Evolutionary conservation across 92 coral and sea anemone genomes (phyloP).

Genomic region (Porites divaricata): DNA sequence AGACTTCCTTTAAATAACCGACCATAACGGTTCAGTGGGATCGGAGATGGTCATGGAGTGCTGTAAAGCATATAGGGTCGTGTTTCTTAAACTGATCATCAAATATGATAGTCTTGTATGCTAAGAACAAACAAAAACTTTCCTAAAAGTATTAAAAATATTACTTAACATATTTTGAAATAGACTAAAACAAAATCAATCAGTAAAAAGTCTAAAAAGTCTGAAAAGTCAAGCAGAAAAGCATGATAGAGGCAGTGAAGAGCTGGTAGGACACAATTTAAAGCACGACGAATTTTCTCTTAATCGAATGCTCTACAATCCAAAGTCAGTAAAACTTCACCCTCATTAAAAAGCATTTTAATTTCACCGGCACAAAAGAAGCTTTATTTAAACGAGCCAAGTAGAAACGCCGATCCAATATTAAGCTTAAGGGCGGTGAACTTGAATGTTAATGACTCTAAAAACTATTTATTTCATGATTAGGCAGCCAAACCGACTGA

Average conservation of each 20-base stretch:
- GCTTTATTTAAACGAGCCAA: conserved; percentile 12
- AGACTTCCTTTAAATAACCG: not conserved
- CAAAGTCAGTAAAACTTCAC: no score
- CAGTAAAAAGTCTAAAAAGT: conserved; percentile 7
- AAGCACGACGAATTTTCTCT: not conserved
- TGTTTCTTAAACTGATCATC: conserved; percentile 11
- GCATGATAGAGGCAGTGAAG: conserved; percentile 2
- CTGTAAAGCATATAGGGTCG: conserved; percentile 8
- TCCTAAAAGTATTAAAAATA: not conserved
- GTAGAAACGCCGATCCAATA: not conserved
- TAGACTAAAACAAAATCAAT: conserved; percentile 9
- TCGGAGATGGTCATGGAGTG: conserved; percentile 6
- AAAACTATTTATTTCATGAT: no score
- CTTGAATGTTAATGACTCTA: conserved; percentile 9
- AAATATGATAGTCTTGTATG: conserved; percentile 8
- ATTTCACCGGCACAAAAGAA: not conserved
- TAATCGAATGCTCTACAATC: no score
- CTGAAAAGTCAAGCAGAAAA: conserved; percentile 10
- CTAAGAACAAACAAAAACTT: conserved; percentile 7
- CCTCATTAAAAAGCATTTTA: no score
- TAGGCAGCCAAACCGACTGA: conserved; percentile 21
- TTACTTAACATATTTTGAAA: conserved; percentile 2
- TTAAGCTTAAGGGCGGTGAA: not conserved
- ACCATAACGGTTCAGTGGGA: conserved; percentile 1
- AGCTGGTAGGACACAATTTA: not conserved